Evolutionary conservation across 2,888 invertebrate genomes (phyloP).

Genomic region (Lepas anatifera): DNA sequence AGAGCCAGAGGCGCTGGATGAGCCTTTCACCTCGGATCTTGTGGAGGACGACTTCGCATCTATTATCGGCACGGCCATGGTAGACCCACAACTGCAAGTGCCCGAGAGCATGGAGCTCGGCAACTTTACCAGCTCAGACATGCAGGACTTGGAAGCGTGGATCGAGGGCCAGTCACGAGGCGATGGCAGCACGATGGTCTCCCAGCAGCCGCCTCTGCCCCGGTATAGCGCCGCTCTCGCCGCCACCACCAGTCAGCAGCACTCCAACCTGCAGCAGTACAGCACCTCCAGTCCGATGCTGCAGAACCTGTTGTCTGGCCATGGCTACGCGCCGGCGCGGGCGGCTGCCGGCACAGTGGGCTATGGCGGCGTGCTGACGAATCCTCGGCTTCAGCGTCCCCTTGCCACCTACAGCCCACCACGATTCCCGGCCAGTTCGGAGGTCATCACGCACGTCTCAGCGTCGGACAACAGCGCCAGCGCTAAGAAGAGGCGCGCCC

Average conservation of each 20-base stretch:
- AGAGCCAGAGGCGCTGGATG: slow-evolving; percentile 13
- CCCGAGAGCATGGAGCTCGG: slow-evolving; percentile 39
- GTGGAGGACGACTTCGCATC: slow-evolving; percentile 32
- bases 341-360: not conserved
- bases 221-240: slow-evolving; percentile 12
- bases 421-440: slow-evolving; percentile 38
- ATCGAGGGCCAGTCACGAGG: slow-evolving; percentile 53
- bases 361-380: slow-evolving; percentile 10
- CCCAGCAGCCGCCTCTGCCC: slow-evolving; percentile 18
- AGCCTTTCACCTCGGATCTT: slow-evolving; percentile 22
- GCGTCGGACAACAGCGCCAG: slow-evolving; percentile 21
- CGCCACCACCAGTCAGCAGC: slow-evolving; percentile 27
- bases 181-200: no score
- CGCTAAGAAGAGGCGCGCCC: slow-evolving; percentile 25
- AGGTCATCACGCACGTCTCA: slow-evolving; percentile 23
- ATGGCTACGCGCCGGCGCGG: slow-evolving; percentile 20
- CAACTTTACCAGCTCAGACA: slow-evolving; percentile 31
- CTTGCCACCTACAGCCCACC: slow-evolving; percentile 47
- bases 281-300: slow-evolving; percentile 48
- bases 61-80: slow-evolving; percentile 57
- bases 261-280: slow-evolving; percentile 41
- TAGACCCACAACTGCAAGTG: slow-evolving; percentile 39
- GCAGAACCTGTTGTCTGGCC: slow-evolving; percentile 53
- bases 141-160: slow-evolving; percentile 72
- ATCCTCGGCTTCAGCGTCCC: slow-evolving; percentile 23